Evolutionary conservation across 2,888 invertebrate species (phyloP), one percentile per base, ranked within the genome.

Genomic region (Dioctria rufipes): DNA sequence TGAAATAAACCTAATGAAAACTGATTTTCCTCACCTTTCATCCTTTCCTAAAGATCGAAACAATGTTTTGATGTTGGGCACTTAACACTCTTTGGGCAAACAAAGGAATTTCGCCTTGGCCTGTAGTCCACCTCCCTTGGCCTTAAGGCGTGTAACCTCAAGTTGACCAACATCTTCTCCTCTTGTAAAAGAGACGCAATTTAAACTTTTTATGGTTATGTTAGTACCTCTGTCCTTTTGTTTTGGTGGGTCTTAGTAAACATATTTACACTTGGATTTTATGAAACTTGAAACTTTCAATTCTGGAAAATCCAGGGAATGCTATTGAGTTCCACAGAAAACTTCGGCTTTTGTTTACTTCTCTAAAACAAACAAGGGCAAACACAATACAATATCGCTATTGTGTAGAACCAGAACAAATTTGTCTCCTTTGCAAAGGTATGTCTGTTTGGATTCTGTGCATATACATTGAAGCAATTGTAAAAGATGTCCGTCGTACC

Each of bases 1-100:
- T 71, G 40, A 71, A 51, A 71, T 71, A 71, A 71, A 71, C 71
- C 51, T 71, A 71, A 71, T 71, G 71, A 71, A 71, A 71, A 71
- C 71, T 51, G 71, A 71, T 71, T 71, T 71, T 71, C 71, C 54
- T 54, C 71, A 71, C 71, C 51, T 71, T 71, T 3, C 51, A 39
- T 9, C 54, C 71, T 54, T n/a, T 11, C 40, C 6, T 1, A 13
- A 11, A 11, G 2, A 46, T 6, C 46, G 5, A 0, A 25, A 25
- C 46, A 46, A 6, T 6, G 46, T 5, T 25, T 58, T 25, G 58
- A 6, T 11, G 58, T 25, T 2, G 67, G 67, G 13, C 67, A 43
- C 25, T 67, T 67, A 67, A 67, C 67, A 67, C 67, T 25, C 25
- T 42, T 8, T n/a, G 66, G 46, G 67, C 49, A 67, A 67, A 67